Base-by-base conservation (phyloP, 2,888 invertebrate species). In the Sarcophaga variegata region DNA sequence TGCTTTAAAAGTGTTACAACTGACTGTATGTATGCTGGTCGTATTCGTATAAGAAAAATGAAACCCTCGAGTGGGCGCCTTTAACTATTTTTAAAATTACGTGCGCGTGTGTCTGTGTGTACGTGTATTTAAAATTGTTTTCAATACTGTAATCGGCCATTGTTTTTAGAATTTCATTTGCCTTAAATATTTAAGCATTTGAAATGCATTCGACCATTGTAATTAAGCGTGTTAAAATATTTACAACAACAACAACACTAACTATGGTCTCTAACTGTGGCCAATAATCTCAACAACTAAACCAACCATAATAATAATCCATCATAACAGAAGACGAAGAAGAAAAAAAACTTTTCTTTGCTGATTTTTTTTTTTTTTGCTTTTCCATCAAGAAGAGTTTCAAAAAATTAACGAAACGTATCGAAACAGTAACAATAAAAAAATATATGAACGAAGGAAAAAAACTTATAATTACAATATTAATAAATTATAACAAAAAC, bases 351-450 rank as follows among this genome's bases (percentile, higher is more conserved):
- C 67, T 77, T 67, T 59, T 17, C 17, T 0, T 54, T 54, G 14
- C 54, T 12, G 17, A 54, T 4, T 14, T 20, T 62, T 62, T 20
- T 62, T 62, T 11, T 20, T 62, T 37, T 11, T 54, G 20, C 47
- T 47, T 54, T 20, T 11, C 12, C 37, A 74, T 62, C 54, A 60
- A 79, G 63, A 79, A 84, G 75, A 84, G 79, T 81, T 85, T 86
- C 77, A 81, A 75, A 87, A 90, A 90, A 85, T 91, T 89, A 92
- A 90, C 92, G 91, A 92, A 91, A 90, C 92, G 92, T 90, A 92
- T 90, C 92, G 83, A 89, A 90, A 89, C 90, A 63, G 72, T 3
- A 67, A 74, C 20, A 60, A 67, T 37, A 45, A n/a, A 37, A 67
- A 45, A 64, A 25, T 11, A 60, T 54, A 45, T 62, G 2, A 78